Base-by-base conservation (phyloP, 2,113 vertebrate species). In the Paracanthobrama guichenoti region DNA sequence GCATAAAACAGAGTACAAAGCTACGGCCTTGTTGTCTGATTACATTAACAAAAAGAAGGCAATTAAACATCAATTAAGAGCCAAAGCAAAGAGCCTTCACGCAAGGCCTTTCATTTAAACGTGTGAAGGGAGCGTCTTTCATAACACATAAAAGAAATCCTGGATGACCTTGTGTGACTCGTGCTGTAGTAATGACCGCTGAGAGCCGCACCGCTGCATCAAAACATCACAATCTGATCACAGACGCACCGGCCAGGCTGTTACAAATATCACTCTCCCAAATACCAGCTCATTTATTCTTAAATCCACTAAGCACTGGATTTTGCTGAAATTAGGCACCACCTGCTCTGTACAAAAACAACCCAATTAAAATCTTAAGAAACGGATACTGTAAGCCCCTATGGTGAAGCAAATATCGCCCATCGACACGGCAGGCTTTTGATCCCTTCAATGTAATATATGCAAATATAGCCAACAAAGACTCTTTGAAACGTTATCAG, bases 291-390 rank as follows among this genome's bases (percentile, higher is more conserved):
- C 81, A 90, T 89, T 80, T 90, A 35, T 60, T 80, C 67, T 26
- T 44, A 86, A 88, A 92, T 90, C 87, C 82, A 87, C 87, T 86
- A 89, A 92, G 81, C 79, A 71, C 22, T 82, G 84, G 87, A 86
- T 89, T 91, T 86, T 74, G 83, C 81, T 73, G 60, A 78, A 86
- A 79, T 83, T 85, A 35, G 82, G 73, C 64, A 86, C 84, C 72
- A 60, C 85, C 73, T 85, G 73, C 88, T 86, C 87, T 75, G 48
- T 86, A 88, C 66, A 84, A 89, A 91, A 89, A 3, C 73, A 82
- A 42, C 73, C 87, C 91, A 92, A 90, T 93, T 91, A 92, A 89
- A 80, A 53, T 57, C 88, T 83, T 59, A 86, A 55, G 85, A 46
- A 81, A 89, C 85, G 62, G 48, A 89, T 71, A 80, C 80, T 87